Conservation (phyloP, 2,797 vertebrate species). For the Anniella stebbinsi region DNA sequence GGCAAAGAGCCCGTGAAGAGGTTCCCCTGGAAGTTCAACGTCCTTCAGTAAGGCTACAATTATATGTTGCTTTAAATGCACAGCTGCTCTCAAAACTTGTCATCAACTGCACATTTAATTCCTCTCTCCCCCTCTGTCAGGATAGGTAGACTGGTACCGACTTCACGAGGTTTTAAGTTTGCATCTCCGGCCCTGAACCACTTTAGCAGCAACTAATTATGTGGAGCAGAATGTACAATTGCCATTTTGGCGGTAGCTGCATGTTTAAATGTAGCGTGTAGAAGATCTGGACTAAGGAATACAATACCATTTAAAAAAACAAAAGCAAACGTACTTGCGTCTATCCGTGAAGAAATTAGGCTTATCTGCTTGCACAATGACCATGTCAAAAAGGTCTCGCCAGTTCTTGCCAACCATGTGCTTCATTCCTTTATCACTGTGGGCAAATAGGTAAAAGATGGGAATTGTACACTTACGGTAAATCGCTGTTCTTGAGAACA, state of each 20-base stretch:
- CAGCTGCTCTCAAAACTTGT: neutral
- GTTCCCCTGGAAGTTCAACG: too few species aligned
- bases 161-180: neutral
- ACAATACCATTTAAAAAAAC: neutral
- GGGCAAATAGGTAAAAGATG: slow-evolving; percentile 21
- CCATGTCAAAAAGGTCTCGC: slow-evolving; percentile 84
- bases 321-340: slow-evolving; percentile 78
- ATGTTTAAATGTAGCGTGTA: neutral
- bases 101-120: neutral
- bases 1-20: too few species aligned
- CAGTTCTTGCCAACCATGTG: slow-evolving; percentile 86
- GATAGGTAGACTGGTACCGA: neutral
- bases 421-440: slow-evolving; percentile 85
- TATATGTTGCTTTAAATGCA: neutral
- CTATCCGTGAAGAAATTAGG: slow-evolving; percentile 85
- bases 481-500: neutral
- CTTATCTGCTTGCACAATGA: slow-evolving; percentile 86
- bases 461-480: neutral
- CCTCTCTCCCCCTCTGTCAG: neutral
- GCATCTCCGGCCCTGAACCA: neutral
- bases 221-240: neutral
- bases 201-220: neutral
- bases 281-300: neutral
- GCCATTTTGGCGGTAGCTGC: neutral
- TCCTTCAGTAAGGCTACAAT: neutral